Percentiles rank a stretch among this genome's conserved stretches.
These are phyloP conservation scores for Drymonia ruficornis DNA, from an alignment of 2,888 invertebrate genomes.

Conservation along the genomic window DNA sequence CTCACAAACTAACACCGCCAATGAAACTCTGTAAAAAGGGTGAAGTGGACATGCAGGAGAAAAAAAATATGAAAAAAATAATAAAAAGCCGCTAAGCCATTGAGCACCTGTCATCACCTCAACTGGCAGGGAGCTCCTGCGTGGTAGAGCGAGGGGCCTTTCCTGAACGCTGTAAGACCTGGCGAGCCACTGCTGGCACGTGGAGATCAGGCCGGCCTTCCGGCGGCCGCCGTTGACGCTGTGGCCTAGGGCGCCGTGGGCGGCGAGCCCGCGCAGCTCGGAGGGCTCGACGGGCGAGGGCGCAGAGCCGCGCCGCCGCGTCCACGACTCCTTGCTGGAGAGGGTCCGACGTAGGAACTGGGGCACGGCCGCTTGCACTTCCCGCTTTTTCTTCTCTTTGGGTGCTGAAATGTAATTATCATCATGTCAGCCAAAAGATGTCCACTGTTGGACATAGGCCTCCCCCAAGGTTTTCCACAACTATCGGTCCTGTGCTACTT, in stretches of 20 bases:
- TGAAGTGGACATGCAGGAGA: slow-evolving; percentile 28
- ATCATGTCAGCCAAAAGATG: not conserved
- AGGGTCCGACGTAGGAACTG: slow-evolving; percentile 56
- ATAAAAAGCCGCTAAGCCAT: slow-evolving; percentile 49
- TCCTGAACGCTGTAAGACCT: slow-evolving; percentile 51
- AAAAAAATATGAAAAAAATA: slow-evolving; percentile 36
- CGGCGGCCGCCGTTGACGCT: slow-evolving; percentile 57
- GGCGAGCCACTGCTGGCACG: slow-evolving; percentile 64
- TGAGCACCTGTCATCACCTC: slow-evolving; percentile 77
- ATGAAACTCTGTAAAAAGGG: slow-evolving; percentile 14
- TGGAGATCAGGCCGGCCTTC: slow-evolving; percentile 46
- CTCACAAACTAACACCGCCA: not conserved
- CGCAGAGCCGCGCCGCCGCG: slow-evolving; percentile 66
- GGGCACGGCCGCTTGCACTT: slow-evolving; percentile 51
- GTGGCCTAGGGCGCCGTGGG: slow-evolving; percentile 45
- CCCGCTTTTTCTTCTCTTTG: slow-evolving; percentile 60
- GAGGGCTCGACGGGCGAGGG: slow-evolving; percentile 59
- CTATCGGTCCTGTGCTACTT: too few species aligned
- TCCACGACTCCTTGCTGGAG: slow-evolving; percentile 55
- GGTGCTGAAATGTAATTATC: slow-evolving; percentile 41
- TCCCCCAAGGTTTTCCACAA: too few species aligned
- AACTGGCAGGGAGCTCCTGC: slow-evolving; percentile 72
- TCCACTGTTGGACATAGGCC: too few species aligned
- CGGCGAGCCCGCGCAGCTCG: slow-evolving; percentile 51
- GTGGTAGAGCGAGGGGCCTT: slow-evolving; percentile 39